Conservation (phyloP, 2,113 vertebrate genomes). For the Sarotherodon lohbergeri region DNA sequence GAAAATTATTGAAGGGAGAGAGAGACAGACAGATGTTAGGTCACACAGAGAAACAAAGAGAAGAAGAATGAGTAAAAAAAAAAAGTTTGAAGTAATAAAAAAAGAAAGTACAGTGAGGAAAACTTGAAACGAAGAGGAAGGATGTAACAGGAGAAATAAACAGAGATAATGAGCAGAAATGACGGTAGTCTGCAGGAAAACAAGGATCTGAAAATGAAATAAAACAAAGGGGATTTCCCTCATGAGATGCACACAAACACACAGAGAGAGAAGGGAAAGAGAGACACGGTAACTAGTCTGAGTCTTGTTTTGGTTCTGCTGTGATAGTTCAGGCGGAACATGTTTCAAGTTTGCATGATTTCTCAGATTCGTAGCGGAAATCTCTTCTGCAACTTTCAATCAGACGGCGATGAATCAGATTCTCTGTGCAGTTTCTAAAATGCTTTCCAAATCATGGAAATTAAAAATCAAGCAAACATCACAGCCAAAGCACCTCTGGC, state of each 20-base stretch:
- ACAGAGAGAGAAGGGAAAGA: not conserved
- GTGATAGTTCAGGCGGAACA: not conserved
- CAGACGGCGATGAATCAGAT: not conserved
- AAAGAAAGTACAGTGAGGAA: not conserved
- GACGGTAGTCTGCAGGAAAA: not conserved
- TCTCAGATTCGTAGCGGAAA: not conserved
- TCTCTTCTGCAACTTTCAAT: not conserved
- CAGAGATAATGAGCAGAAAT: constrained; percentile 7
- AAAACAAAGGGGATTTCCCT: constrained; percentile 8
- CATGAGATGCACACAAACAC: not conserved
- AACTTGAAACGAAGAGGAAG: not conserved
- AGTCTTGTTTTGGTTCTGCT: not conserved
- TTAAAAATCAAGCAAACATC: not conserved
- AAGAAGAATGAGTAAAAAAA: not conserved
- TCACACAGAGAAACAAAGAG: not conserved
- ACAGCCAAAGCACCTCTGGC: not conserved
- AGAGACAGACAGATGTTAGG: not conserved
- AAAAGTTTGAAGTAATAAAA: not conserved
- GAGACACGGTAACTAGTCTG: not conserved
- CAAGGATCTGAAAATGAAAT: not conserved
- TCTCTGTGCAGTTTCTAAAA: not conserved
- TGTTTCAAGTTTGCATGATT: not conserved
- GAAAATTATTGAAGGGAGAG: not conserved
- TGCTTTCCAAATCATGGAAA: not conserved
- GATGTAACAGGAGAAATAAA: not conserved